Evolutionary conservation across 2,113 vertebrate species (phyloP), one percentile per base, ranked within the genome.

Genomic region (Ursus arctos): DNA sequence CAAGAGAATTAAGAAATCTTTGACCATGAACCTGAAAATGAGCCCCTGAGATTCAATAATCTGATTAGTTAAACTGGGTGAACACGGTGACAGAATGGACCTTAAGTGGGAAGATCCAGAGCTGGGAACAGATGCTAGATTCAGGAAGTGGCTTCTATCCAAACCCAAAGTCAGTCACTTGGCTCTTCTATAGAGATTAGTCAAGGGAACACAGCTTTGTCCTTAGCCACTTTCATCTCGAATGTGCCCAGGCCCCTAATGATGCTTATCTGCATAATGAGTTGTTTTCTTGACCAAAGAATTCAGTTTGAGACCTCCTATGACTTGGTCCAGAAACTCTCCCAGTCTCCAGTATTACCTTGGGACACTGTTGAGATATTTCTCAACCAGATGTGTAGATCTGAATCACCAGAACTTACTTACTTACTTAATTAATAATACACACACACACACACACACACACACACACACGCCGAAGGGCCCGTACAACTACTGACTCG

Each of bases 1-100:
- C 97, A 12, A 65, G 97, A 96, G 97, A 92, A 97, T 96, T 96
- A 96, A 96, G 95, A 97, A 96, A 95, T 97, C 97, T 97, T 95
- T 98, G 96, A 97, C 97, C 97, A 96, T 91, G 95, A 98, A 98
- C 97, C 96, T 97, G 97, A 98, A 98, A 98, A 97, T 91, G 91
- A 98, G 92, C 95, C 97, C 92, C 87, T 69, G 94, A 97, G 97
- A 98, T 72, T 94, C 94, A 94, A 81, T 96, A 97, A 98, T 97
- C 97, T 97, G 97, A 97, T 98, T 97, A 97, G 98, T 97, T 97
- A 96, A 96, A 97, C 95, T 95, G 92, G 96, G 96, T 97, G 97
- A 97, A 92, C 92, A 92, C 0, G 3, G 80, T 19, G 79, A 85
- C 95, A 96, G 94, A 74, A 95, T 80, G 71, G 94, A 88, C 95